Base-by-base conservation (phyloP, 2,113 vertebrate species). In the Prochilodus magdalenae region DNA sequence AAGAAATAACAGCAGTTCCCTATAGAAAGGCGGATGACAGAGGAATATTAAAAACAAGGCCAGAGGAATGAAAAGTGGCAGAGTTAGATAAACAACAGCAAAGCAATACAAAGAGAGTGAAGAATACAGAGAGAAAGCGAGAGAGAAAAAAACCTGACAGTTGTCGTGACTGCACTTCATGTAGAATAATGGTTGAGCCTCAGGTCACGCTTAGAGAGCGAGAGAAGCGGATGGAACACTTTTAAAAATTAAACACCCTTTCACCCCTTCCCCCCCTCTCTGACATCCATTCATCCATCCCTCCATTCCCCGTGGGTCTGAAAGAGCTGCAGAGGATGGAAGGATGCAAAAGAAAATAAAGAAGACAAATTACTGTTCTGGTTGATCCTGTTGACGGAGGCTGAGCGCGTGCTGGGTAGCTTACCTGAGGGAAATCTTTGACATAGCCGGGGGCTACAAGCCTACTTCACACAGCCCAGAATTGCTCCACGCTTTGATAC, bases 191-290 rank as follows among this genome's bases (percentile, higher is more conserved):
- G 77, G 86, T 85, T 87, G 81, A 82, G 16, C 22, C 59, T 63
- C 20, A 27, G 74, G 57, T 62, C 40, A 73, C 40, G 66, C 66
- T 63, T 78, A 27, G 5, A 81, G 30, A 60, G 24, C 15, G 16
- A 81, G 62, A 36, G 29, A 55, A 79, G 59, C 80, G 75, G 62
- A 83, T 73, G 40, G 66, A 73, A 66, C 6, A 2, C 49, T 73
- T 53, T 62, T 47, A 84, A 86, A 80, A 72, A 71, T 84, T 77
- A 55, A 76, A 80, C 26, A 84, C 47, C 73, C 78, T 84, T 87
- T 85, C 85, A 84, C 79, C 29, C 63, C 77, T n/a, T n/a, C 22
- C 49, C 72, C n/a, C 27, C 18, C 40, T 29, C 65, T 65, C 57
- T 81, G 65, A 80, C n/a, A 71, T 75, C 71, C 75, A 66, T 51